Percentiles rank a stretch among this genome's conserved stretches.
Evolutionary conservation across 2,113 vertebrate species (phyloP).

Genomic region (Gavia stellata): DNA sequence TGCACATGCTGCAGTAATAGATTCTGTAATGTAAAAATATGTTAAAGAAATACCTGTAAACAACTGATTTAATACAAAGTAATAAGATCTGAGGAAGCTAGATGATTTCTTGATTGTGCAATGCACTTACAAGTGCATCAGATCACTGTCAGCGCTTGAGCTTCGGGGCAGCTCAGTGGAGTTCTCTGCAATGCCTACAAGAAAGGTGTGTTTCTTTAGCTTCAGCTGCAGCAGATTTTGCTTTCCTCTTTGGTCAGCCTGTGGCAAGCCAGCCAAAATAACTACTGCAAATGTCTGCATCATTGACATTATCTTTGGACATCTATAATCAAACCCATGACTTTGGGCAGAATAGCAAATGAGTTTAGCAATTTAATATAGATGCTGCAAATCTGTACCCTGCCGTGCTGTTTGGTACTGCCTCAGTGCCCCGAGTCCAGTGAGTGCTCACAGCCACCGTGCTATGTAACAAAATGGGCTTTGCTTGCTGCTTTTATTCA

Average conservation of each 20-base stretch:
- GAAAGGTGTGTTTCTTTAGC: not conserved
- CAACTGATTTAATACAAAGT: not conserved
- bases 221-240: not conserved
- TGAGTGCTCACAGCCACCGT: not conserved
- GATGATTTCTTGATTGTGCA: not conserved
- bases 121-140: not conserved
- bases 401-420: not conserved
- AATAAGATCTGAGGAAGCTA: not conserved
- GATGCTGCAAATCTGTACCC: not conserved
- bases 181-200: not conserved
- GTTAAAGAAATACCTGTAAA: not conserved
- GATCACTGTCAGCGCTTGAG: not conserved
- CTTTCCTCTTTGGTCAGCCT: not conserved
- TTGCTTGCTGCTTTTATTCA: not conserved
- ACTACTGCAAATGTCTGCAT: not conserved
- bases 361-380: not conserved
- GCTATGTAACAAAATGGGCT: not conserved
- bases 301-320: not conserved
- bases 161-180: not conserved
- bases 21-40: not conserved
- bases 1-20: not conserved
- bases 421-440: not conserved
- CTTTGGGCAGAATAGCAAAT: not conserved
- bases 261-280: not conserved
- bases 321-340: not conserved